phyloP scores from a whole-genome alignment of 2,888 invertebrate species.

The Cryptus armator region DNA sequence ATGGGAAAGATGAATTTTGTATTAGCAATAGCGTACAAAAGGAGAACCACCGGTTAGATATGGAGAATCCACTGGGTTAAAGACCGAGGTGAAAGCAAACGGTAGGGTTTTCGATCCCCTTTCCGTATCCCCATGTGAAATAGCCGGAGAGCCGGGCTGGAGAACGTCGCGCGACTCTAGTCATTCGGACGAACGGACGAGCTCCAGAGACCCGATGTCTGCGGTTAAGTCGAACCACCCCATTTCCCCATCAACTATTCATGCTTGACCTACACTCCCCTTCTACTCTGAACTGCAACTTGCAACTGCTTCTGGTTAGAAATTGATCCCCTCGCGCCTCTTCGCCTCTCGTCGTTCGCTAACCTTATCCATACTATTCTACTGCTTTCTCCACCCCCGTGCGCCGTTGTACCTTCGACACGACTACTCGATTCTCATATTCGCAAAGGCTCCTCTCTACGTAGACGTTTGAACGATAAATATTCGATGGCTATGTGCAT shows the following conservation, averaged over 20 bases:
- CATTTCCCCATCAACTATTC: slow-evolving; percentile 78
- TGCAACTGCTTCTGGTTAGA: slow-evolving; percentile 58
- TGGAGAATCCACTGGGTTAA: neutral
- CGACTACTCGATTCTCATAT: neutral
- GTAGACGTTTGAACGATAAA: slow-evolving; percentile 44
- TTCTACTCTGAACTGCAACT: slow-evolving; percentile 47
- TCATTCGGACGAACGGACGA: slow-evolving; percentile 60
- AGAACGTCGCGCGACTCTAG: slow-evolving; percentile 44
- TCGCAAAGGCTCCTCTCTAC: slow-evolving; percentile 20
- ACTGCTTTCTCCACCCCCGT: slow-evolving; percentile 4
- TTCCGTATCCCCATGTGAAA: too few relatives aligned
- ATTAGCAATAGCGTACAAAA: neutral
- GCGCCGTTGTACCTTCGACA: neutral
- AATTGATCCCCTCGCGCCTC: slow-evolving; percentile 54
- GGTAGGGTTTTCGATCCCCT: neutral
- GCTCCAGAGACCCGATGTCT: slow-evolving; percentile 76
- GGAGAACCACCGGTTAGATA: neutral
- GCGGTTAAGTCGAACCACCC: slow-evolving; percentile 77
- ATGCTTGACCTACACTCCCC: slow-evolving; percentile 78
- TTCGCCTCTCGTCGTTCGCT: slow-evolving; percentile 3
- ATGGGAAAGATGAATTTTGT: slow-evolving; percentile 11
- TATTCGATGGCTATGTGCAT: slow-evolving; percentile 59
- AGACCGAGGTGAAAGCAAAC: neutral
- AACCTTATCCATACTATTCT: slow-evolving; percentile 15
- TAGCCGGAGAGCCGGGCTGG: neutral